Percentiles rank a stretch among this genome's conserved stretches.
phyloP scores from a whole-genome alignment of 2,113 vertebrate genomes.

The Anhinga anhinga region DNA sequence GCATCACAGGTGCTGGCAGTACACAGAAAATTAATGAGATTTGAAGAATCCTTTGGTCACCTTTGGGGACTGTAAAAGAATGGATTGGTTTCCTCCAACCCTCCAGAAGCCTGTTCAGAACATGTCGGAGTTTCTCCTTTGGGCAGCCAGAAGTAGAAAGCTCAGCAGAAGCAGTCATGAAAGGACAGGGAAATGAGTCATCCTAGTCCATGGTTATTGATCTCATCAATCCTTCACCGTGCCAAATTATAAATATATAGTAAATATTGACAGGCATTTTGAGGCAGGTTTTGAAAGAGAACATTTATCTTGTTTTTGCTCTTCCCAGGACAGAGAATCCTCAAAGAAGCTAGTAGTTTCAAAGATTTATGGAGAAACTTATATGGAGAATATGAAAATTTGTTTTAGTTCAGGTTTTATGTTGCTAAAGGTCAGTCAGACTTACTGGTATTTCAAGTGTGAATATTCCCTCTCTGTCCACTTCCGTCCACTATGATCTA shows the following conservation, averaged over 20 bases:
- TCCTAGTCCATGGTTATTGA: background rate
- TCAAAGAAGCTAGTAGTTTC: background rate
- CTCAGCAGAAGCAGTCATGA: background rate
- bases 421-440: background rate
- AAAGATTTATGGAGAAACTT: background rate
- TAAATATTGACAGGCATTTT: background rate
- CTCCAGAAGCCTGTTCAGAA: background rate
- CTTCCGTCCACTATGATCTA: background rate
- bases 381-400: background rate
- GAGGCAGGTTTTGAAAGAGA: background rate
- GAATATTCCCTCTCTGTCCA: background rate
- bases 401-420: background rate
- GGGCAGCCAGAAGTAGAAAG: background rate
- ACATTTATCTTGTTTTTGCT: background rate
- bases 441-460: background rate
- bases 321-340: background rate
- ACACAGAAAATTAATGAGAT: background rate
- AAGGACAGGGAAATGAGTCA: slow-evolving; percentile 26
- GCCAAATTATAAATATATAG: background rate
- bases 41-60: background rate
- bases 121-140: background rate
- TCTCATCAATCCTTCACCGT: background rate
- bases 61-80: background rate
- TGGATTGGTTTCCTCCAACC: background rate
- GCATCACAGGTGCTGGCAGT: background rate